Conservation (phyloP, 1,140 invertebrate species). For the Samia ricini region DNA sequence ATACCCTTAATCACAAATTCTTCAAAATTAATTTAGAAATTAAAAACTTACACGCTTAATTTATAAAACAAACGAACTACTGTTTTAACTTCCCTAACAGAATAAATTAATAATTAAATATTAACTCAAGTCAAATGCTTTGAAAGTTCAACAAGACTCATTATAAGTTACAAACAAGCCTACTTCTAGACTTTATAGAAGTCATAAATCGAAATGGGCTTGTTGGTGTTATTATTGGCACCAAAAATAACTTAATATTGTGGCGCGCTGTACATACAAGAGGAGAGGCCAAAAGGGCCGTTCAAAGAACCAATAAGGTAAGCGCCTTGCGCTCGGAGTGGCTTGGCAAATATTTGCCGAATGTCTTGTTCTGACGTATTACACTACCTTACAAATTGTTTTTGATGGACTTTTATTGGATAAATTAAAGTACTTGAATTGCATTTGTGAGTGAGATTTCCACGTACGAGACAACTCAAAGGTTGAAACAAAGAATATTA, state of each 20-base stretch:
- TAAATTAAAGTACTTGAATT: slow-evolving; percentile 4
- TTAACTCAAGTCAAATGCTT: background rate
- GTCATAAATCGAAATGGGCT: background rate
- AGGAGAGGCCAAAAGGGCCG: slow-evolving; percentile 22
- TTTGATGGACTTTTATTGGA: slow-evolving; percentile 12
- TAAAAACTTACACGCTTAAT: background rate
- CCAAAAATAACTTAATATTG: slow-evolving; percentile 26
- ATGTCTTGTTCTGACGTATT: slow-evolving; percentile 28
- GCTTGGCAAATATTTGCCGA: slow-evolving; percentile 39
- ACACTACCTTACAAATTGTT: slow-evolving; percentile 10
- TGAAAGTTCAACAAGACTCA: background rate
- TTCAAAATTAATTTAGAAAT: background rate
- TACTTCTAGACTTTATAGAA: background rate
- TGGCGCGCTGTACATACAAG: slow-evolving; percentile 16
- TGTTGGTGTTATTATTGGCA: slow-evolving; percentile 24
- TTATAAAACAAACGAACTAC: background rate
- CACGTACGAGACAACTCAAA: background rate
- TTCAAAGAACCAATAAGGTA: slow-evolving; percentile 40
- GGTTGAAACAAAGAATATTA: background rate
- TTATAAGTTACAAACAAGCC: background rate
- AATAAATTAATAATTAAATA: background rate
- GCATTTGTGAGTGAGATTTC: background rate
- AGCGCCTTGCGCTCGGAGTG: slow-evolving; percentile 15
- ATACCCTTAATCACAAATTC: background rate
- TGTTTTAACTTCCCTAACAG: background rate